Conservation (phyloP, 2,797 vertebrate genomes). For the Spheniscus humboldti region DNA sequence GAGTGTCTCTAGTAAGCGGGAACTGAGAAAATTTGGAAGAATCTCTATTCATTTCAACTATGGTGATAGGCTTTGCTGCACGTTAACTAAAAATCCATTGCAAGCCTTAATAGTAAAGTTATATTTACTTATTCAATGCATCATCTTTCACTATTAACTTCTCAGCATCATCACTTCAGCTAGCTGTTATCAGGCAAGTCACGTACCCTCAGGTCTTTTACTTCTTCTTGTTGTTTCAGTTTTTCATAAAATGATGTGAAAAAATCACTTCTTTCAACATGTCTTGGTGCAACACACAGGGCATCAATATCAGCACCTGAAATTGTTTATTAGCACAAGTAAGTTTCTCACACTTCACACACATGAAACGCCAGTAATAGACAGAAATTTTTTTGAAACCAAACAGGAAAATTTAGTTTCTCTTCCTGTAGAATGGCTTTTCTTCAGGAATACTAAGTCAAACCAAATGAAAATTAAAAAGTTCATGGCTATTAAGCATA, state of each 20-base stretch:
- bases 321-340: slow-evolving; percentile 29
- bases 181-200: not conserved
- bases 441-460: not conserved
- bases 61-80: not conserved
- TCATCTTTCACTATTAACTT: not conserved
- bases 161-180: not conserved
- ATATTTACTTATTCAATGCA: not conserved
- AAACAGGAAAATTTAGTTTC: not conserved
- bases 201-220: slow-evolving; percentile 85
- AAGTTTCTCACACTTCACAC: not conserved
- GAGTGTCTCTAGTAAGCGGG: not conserved
- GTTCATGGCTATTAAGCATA: not conserved
- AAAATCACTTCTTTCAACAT: slow-evolving; percentile 87
- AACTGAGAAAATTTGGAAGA: not conserved
- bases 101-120: not conserved
- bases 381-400: not conserved
- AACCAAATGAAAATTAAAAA: not conserved
- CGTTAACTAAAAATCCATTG: not conserved
- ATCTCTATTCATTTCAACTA: not conserved
- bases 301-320: slow-evolving; percentile 91
- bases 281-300: slow-evolving; percentile 87
- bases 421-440: not conserved
- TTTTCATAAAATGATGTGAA: slow-evolving; percentile 90
- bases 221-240: slow-evolving; percentile 87
- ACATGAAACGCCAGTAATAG: not conserved